Conservation (phyloP, 2,113 vertebrate genomes). For the Tachysurus fulvidraco region DNA sequence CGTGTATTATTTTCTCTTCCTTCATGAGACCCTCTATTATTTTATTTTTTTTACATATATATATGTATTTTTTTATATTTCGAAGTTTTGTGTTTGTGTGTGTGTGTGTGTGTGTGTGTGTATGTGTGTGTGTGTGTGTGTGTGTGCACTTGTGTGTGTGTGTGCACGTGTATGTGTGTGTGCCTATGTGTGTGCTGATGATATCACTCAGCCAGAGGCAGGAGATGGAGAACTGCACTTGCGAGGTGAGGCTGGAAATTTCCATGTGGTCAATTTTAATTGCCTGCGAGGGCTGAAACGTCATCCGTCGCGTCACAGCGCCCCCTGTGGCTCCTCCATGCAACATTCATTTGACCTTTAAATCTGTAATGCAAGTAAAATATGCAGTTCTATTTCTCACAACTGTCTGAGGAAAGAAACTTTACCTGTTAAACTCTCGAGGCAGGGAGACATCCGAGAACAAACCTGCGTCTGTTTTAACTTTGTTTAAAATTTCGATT, state of each 20-base stretch:
- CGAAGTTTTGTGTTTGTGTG: slow-evolving; percentile 7
- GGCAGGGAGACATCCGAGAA: not conserved
- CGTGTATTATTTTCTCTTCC: not conserved
- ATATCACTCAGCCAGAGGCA: slow-evolving; percentile 64
- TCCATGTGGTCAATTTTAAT: slow-evolving; percentile 76
- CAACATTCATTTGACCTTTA: not conserved
- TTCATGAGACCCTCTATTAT: no score
- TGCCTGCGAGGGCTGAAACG: slow-evolving; percentile 55
- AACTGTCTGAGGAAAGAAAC: not conserved
- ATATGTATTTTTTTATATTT: slow-evolving; percentile 47
- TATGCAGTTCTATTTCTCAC: not conserved
- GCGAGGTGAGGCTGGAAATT: slow-evolving; percentile 70
- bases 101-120: slow-evolving; percentile 15
- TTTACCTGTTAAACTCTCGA: not conserved
- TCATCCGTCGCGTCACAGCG: not conserved
- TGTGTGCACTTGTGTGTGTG: slow-evolving; percentile 10
- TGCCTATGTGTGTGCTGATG: slow-evolving; percentile 3
- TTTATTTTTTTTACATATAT: not conserved
- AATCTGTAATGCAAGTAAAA: not conserved
- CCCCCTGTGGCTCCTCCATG: slow-evolving; percentile 7
- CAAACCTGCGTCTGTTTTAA: not conserved
- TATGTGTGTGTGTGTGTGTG: not conserved
- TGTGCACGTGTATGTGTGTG: not conserved
- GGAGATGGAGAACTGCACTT: slow-evolving; percentile 68
- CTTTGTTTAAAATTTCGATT: not conserved